Evolutionary conservation across 2,888 invertebrate genomes (phyloP).

Genomic region (Eupeodes latifasciatus): DNA sequence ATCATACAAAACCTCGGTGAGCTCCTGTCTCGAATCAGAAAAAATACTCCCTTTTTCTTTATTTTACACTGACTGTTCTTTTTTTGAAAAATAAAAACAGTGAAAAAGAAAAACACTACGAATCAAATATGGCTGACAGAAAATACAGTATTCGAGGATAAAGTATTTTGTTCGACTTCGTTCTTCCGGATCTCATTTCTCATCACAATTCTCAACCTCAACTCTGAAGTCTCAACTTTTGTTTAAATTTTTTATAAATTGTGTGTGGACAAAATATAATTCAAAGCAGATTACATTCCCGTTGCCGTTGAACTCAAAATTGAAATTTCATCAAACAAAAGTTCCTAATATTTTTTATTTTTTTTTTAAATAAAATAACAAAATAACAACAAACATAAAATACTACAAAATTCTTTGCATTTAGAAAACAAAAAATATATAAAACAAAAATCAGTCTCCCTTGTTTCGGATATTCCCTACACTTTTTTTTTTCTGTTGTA

Average conservation of each 20-base stretch:
- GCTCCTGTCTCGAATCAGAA: slow-evolving; percentile 49
- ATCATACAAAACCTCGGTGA: slow-evolving; percentile 31
- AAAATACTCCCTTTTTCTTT: slow-evolving; percentile 61
- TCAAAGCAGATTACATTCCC: slow-evolving; percentile 52
- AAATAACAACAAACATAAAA: slow-evolving; percentile 20
- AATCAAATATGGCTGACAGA: slow-evolving; percentile 73
- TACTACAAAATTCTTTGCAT: slow-evolving; percentile 16
- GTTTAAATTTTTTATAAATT: not conserved
- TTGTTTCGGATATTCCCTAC: slow-evolving; percentile 58
- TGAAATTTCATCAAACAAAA: slow-evolving; percentile 44
- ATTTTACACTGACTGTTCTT: slow-evolving; percentile 36
- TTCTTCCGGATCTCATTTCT: slow-evolving; percentile 41
- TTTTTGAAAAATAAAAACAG: slow-evolving; percentile 37
- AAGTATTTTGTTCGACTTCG: slow-evolving; percentile 4
- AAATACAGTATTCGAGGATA: slow-evolving; percentile 55
- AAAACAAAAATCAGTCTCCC: slow-evolving; percentile 50
- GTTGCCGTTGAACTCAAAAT: slow-evolving; percentile 38
- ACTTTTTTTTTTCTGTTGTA: slow-evolving; percentile 12
- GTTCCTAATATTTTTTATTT: slow-evolving; percentile 55
- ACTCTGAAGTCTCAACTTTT: not conserved
- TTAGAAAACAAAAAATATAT: slow-evolving; percentile 13
- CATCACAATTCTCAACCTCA: not conserved
- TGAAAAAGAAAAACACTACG: slow-evolving; percentile 53
- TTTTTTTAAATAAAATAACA: not conserved
- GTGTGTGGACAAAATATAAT: slow-evolving; percentile 38